phyloP scores from a whole-genome alignment of 2,888 invertebrate genomes.

The Eilema depressum region DNA sequence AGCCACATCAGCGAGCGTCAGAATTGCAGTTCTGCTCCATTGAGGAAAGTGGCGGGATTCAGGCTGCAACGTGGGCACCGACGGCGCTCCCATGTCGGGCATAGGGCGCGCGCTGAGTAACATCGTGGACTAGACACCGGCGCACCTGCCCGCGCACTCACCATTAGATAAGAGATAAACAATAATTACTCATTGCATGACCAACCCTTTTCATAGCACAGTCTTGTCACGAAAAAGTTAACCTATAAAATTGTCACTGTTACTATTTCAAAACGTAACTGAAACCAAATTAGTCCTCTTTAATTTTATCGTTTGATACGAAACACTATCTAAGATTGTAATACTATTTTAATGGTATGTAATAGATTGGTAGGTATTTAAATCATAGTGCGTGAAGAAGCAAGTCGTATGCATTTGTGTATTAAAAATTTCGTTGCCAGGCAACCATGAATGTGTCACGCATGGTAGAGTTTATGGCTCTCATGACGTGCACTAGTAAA shows the following conservation, averaged over 20 bases:
- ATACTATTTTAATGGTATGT: background rate
- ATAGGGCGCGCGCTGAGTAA: constrained; percentile 60
- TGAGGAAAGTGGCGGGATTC: constrained; percentile 69
- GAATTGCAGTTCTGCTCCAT: constrained; percentile 75
- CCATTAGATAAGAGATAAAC: constrained; percentile 20
- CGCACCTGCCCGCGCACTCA: constrained; percentile 27
- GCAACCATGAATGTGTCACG: constrained; percentile 19
- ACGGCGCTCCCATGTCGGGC: constrained; percentile 67
- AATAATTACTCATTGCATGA: constrained; percentile 40
- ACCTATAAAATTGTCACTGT: background rate
- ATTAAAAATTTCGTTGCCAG: constrained; percentile 18
- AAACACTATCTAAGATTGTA: background rate
- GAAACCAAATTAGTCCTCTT: background rate
- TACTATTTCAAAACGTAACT: background rate
- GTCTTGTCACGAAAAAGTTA: background rate
- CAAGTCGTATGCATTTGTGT: background rate
- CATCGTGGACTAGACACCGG: constrained; percentile 49
- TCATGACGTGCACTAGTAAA: constrained; percentile 6
- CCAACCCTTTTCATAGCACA: constrained; percentile 13
- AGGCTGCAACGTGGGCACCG: constrained; percentile 55
- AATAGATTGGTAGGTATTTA: background rate
- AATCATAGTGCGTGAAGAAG: background rate
- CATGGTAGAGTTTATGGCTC: background rate
- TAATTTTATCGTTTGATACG: background rate
- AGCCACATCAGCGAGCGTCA: constrained; percentile 60